These are phyloP conservation scores for Danio tinwini DNA, from an alignment of 2,797 vertebrate genomes.

Conservation along the genomic window DNA sequence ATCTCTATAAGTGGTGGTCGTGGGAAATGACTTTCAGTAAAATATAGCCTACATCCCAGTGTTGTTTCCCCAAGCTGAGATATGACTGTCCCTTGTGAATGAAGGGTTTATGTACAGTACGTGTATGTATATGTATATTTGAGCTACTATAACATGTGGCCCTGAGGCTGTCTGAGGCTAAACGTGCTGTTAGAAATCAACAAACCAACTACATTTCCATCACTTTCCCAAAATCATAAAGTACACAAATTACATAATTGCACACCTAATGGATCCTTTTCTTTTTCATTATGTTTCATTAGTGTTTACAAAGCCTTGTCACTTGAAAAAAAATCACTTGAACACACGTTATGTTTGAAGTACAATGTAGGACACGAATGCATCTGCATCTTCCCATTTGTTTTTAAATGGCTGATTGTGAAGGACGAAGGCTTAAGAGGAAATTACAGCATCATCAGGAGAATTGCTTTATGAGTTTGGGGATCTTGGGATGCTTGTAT, in stretches of 20 bases:
- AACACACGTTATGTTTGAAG: background rate
- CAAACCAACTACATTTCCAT: background rate
- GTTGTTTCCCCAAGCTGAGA: conserved; percentile 8
- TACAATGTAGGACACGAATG: background rate
- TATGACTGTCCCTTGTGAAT: conserved; percentile 32
- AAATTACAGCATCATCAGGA: conserved; percentile 11
- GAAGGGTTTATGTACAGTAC: conserved; percentile 21
- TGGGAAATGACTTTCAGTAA: conserved; percentile 39
- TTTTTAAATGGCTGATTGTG: background rate
- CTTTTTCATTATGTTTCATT: background rate
- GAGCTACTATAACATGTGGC: conserved; percentile 20
- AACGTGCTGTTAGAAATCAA: conserved; percentile 42
- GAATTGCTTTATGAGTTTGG: conserved; percentile 6
- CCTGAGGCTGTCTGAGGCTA: conserved; percentile 46
- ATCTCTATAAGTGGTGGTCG: conserved; percentile 21
- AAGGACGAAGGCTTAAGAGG: background rate
- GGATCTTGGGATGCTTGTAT: background rate
- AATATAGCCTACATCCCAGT: conserved; percentile 26
- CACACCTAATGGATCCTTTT: background rate
- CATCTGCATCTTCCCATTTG: background rate
- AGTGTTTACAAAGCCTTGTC: background rate
- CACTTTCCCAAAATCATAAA: background rate
- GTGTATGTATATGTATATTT: conserved; percentile 11
- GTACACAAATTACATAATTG: background rate
- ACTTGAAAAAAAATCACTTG: background rate